Conservation (phyloP, 2,113 vertebrate genomes). For the Pelmatolapia mariae region DNA sequence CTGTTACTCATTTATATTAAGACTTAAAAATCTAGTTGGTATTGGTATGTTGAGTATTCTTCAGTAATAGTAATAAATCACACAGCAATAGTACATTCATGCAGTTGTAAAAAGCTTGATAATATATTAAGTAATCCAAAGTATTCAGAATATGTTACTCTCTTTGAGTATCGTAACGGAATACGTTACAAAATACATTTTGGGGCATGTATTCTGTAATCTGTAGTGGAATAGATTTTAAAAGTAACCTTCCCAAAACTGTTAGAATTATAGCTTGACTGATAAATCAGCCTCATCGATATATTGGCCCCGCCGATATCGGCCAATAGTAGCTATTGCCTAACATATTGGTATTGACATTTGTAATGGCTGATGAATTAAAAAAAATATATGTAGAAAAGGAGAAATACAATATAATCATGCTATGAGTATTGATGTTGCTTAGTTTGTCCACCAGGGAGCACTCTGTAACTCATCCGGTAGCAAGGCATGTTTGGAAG, state of each 20-base stretch:
- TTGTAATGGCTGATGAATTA: not conserved
- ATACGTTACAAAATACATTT: too few relatives aligned
- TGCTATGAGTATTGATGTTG: not conserved
- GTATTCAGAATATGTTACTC: too few relatives aligned
- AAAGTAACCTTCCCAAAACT: not conserved
- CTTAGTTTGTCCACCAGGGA: not conserved
- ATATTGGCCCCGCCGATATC: not conserved
- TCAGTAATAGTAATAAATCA: too few relatives aligned
- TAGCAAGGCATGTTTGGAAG: not conserved
- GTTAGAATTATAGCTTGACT: not conserved
- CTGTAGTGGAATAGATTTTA: too few relatives aligned
- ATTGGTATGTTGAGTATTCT: too few relatives aligned
- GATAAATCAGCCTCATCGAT: not conserved
- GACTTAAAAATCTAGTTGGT: too few relatives aligned
- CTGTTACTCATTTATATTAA: too few relatives aligned
- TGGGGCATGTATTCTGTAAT: too few relatives aligned
- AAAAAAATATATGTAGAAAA: rapidly evolving
- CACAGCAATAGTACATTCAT: too few relatives aligned
- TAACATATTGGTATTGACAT: not conserved
- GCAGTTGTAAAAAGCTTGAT: too few relatives aligned
- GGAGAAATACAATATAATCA: not conserved
- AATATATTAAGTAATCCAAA: too few relatives aligned
- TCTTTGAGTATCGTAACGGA: too few relatives aligned
- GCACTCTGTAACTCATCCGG: not conserved
- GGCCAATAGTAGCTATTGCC: not conserved